A percentile compares a stretch with the other conserved stretches of the same genome.
These are phyloP conservation scores for Takifugu bimaculatus DNA, from an alignment of 2,113 vertebrate species.

Conservation along the genomic window DNA sequence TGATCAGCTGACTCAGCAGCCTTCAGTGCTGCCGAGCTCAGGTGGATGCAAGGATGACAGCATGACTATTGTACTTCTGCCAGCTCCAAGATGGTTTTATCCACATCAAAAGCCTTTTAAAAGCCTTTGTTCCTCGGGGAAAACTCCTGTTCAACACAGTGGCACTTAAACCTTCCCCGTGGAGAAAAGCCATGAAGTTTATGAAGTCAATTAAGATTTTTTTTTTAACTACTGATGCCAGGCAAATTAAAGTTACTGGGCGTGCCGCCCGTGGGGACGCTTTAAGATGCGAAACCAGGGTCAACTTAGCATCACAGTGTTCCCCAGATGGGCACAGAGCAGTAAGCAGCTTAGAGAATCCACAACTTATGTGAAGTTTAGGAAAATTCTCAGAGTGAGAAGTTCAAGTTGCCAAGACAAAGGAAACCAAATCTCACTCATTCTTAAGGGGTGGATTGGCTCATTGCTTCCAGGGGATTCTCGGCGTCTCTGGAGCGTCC, in stretches of 20 bases:
- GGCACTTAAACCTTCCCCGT: slow-evolving; percentile 61
- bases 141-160: slow-evolving; percentile 44
- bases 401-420: neutral
- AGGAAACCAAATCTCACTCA: no score
- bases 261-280: slow-evolving; percentile 43
- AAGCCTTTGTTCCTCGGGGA: slow-evolving; percentile 50
- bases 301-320: slow-evolving; percentile 49
- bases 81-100: slow-evolving; percentile 60
- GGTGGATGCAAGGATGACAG: slow-evolving; percentile 56
- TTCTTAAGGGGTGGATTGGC: no score
- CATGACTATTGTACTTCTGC: slow-evolving; percentile 68
- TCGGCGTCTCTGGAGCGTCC: no score
- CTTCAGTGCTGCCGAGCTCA: slow-evolving; percentile 35
- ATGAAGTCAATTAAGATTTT: slow-evolving; percentile 67
- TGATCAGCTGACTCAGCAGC: slow-evolving; percentile 55
- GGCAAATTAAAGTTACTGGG: slow-evolving; percentile 59
- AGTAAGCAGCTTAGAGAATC: slow-evolving; percentile 57
- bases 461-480: no score
- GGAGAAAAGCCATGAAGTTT: slow-evolving; percentile 64
- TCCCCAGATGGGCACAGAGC: slow-evolving; percentile 43
- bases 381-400: slow-evolving; percentile 6
- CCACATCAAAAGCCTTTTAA: slow-evolving; percentile 62
- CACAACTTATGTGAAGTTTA: slow-evolving; percentile 26
- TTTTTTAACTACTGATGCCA: slow-evolving; percentile 46
- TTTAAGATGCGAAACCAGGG: slow-evolving; percentile 52